Evolutionary conservation across 1,140 invertebrate genomes (phyloP).

Genomic region (Doryteuthis pealeii): DNA sequence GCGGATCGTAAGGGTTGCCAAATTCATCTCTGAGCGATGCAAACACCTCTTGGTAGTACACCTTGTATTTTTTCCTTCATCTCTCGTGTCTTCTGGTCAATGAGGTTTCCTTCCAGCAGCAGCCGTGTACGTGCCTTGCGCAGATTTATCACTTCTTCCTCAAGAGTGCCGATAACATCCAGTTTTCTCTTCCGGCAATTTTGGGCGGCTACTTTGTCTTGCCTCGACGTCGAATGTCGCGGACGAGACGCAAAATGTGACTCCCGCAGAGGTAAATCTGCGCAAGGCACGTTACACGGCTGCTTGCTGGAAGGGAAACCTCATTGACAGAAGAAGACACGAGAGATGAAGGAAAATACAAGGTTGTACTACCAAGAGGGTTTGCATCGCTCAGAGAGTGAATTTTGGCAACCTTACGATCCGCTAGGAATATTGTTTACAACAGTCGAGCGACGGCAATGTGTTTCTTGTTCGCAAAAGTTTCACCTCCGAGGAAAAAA

Average conservation of each 20-base stretch:
- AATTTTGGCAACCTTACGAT: constrained; percentile 83
- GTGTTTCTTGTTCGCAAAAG: constrained; percentile 78
- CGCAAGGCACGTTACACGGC: constrained; percentile 61
- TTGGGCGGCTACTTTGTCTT: constrained; percentile 89
- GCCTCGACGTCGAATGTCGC: constrained; percentile 87
- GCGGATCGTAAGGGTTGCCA: constrained; percentile 81
- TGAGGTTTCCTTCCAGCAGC: constrained; percentile 41
- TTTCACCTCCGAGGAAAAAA: constrained; percentile 31
- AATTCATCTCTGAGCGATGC: constrained; percentile 84
- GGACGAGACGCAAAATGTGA: constrained; percentile 88
- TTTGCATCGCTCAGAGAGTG: constrained; percentile 83
- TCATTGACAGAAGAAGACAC: constrained; percentile 70
- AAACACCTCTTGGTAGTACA: constrained; percentile 72
- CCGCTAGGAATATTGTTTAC: constrained; percentile 81
- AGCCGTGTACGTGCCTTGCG: constrained; percentile 61
- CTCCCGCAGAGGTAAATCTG: constrained; percentile 88
- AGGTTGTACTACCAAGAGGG: constrained; percentile 72
- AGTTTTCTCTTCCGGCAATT: constrained; percentile 97
- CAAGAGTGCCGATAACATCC: constrained; percentile 87
- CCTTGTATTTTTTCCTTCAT: constrained; percentile 77
- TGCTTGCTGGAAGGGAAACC: constrained; percentile 42
- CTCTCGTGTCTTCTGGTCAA: constrained; percentile 72
- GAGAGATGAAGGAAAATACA: constrained; percentile 75
- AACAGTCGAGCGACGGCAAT: constrained; percentile 85
- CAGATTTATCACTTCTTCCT: constrained; percentile 87